Base-by-base conservation (phyloP, 2,888 invertebrate species). In the Drosophila prolongata region DNA sequence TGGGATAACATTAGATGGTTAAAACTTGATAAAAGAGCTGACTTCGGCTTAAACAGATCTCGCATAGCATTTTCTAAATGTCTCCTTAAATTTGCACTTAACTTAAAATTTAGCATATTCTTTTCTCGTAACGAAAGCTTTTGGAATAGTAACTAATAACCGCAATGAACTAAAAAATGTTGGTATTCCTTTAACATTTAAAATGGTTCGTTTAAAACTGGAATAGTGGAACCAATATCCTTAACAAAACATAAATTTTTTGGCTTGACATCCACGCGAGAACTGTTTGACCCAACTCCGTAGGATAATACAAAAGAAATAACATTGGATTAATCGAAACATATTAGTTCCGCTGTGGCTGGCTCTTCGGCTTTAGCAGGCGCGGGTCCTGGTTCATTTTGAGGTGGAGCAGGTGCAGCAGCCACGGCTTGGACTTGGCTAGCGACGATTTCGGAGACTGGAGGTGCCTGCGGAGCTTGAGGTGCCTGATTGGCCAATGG, bases 301-400 rank as follows among this genome's bases (percentile, higher is more conserved):
- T 30, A 37, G 42, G 49, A 11, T 27, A 59, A 44, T 44, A 64
- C 35, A 27, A 49, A 42, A 2, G 38, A 40, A 53, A 24, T 50
- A 65, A 52, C 46, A 47, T 35, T 37, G 44, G 2, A 90, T 94
- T 93, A 97, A 93, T 97, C 97, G 82, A 97, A 97, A 90, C 95
- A 95, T 77, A 97, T 97, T 40, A 97, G 93, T 92, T 97, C 97
- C 14, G 95, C 96, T 3, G 96, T 96, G 83, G 94, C 94, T 1
- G 94, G 93, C 75, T 93, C 93, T 19, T 90, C 77, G 49, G 93
- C 93, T 34, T 80, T 85, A 6, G 44, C 57, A n/a, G 68, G 46
- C 10, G 52, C 14, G 35, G 92, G 92, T 70, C 91, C 91, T 3
- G 91, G 92, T 27, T 84, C 89, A 58, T 78, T 91, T 90, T 89